Percentiles rank a stretch among this genome's conserved stretches.
Conservation (phyloP, 2,113 vertebrate species). For the Ctenomys sociabilis region DNA sequence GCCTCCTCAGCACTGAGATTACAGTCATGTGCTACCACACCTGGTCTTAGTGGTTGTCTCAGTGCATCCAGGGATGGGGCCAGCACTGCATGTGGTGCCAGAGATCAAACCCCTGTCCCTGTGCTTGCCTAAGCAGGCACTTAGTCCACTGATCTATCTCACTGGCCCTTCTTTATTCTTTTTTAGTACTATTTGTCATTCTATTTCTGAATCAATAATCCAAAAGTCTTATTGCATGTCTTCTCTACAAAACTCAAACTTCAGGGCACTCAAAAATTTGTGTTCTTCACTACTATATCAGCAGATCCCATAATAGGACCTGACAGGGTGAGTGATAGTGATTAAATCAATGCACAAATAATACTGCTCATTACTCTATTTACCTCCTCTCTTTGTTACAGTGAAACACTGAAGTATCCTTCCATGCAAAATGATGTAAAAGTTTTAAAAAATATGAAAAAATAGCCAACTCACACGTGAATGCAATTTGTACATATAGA, state of each 20-base stretch:
- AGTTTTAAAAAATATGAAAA: background rate
- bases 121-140: too few species aligned
- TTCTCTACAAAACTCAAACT: background rate
- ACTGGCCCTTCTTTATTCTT: too few species aligned
- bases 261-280: background rate
- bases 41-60: too few species aligned
- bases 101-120: too few species aligned
- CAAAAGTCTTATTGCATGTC: background rate
- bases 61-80: too few species aligned
- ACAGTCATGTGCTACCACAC: too few species aligned
- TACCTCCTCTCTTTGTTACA: background rate
- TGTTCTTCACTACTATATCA: background rate
- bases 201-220: background rate
- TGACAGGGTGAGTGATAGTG: background rate
- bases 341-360: slow-evolving; percentile 26
- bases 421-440: background rate
- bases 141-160: too few species aligned
- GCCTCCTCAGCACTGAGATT: too few species aligned
- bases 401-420: background rate
- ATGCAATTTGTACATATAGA: background rate
- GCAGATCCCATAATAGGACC: background rate
- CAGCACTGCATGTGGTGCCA: too few species aligned
- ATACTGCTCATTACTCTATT: background rate
- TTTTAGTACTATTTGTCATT: background rate
- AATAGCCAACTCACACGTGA: background rate